Conservation (phyloP, 2,888 invertebrate species). For the Parnassius orleans region DNA sequence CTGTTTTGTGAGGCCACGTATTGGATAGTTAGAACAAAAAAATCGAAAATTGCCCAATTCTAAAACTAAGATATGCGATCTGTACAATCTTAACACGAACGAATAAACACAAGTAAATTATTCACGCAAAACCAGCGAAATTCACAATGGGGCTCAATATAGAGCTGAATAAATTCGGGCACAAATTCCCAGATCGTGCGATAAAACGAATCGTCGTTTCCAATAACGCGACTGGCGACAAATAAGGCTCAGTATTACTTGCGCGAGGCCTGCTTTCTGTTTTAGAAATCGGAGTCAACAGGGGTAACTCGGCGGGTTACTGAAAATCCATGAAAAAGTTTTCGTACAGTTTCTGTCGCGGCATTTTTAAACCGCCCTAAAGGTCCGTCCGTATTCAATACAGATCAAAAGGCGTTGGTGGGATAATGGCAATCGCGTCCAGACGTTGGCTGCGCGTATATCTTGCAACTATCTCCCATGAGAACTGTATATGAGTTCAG, state of each 20-base stretch:
- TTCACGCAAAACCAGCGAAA: slow-evolving; percentile 34
- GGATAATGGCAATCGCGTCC: too few species aligned
- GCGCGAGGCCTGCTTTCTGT: slow-evolving; percentile 16
- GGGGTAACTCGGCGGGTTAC: slow-evolving; percentile 10
- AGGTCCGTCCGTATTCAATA: too few species aligned
- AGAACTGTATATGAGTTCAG: too few species aligned
- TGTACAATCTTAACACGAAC: slow-evolving; percentile 13
- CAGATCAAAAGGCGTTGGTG: too few species aligned
- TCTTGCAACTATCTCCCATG: too few species aligned
- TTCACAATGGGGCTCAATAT: slow-evolving; percentile 43
- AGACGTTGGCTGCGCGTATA: too few species aligned
- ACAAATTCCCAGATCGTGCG: slow-evolving; percentile 47
- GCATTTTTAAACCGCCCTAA: neutral
- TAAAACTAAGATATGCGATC: slow-evolving; percentile 8
- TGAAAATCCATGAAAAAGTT: slow-evolving; percentile 19
- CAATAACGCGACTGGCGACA: slow-evolving; percentile 36
- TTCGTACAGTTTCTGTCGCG: slow-evolving; percentile 3
- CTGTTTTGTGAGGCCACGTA: too few species aligned
- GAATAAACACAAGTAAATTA: slow-evolving; percentile 24
- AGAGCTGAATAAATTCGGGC: slow-evolving; percentile 45
- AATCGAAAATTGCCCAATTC: neutral
- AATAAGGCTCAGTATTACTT: slow-evolving; percentile 32
- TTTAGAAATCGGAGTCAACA: slow-evolving; percentile 1
- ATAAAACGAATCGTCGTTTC: slow-evolving; percentile 38
- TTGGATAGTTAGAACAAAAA: too few species aligned